Base-by-base conservation (phyloP, 92 coral and sea anemone genomes). In the Pocillopora meandrina region DNA sequence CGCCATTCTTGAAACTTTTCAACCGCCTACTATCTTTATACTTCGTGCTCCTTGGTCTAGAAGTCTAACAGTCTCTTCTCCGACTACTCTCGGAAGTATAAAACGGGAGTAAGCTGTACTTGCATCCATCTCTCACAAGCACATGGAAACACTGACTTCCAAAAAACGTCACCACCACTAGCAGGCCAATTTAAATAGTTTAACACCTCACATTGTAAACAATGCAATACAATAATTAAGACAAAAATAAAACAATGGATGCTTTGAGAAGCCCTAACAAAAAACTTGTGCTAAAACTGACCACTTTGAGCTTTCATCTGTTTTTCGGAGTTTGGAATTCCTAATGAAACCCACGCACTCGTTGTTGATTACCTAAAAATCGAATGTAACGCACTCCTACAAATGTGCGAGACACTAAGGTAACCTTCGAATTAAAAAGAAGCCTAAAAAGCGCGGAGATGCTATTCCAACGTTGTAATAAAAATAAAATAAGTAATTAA, bases 141-240 rank as follows among this genome's bases (percentile, higher is more conserved):
- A 33, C 72, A 78, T 78, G 85, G 71, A 82, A 82, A 82, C 26
- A 23, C 26, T 71, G 78, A 71, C 78, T 82, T 70, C 77, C 78
- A 70, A 72, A 71, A 59, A 58, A 82, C 36, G 0, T 23, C 26
- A 23, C 26, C 6, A 60, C 59, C 79, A 58, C 71, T 58, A 82
- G 64, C 84, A 68, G 76, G 86, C 86, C 71, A 82, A 71, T 82
- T 72, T 82, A 71, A 82, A 82, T 82, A 82, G 72, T 71, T 61
- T 82, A 82, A 35, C 56, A 58, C 31, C 78, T 60, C 23, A 82
- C 72, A 71, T 82, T 82, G 86, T 59, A 72, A 82, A 82, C 61
- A 82, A 72, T 71, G 56, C 66, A 76, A 76, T 76, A n/a, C 80
- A 76, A 76, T 56, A 36, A 74, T 82, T 17, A 71, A 20, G n/a